Evolutionary conservation across 2,797 vertebrate genomes (phyloP).

Genomic region (Tenualosa ilisha): DNA sequence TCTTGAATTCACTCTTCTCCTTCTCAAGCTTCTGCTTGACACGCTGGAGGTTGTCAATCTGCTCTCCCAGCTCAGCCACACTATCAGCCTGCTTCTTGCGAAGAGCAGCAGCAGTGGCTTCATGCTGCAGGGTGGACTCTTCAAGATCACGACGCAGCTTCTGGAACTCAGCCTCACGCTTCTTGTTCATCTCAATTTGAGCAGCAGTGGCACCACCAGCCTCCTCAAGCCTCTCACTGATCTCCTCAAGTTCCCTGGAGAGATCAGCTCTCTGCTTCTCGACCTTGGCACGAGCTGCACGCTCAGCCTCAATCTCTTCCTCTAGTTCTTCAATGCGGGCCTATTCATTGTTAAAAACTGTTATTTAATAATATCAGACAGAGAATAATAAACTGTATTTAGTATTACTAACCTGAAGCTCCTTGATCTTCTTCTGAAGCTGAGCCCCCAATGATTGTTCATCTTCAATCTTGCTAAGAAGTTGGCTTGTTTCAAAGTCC

Average conservation of each 20-base stretch:
- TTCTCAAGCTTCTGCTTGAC: conserved; percentile 90
- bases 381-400: neutral
- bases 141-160: conserved; percentile 83
- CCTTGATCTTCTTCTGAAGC: conserved; percentile 90
- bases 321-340: conserved; percentile 86
- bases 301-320: conserved; percentile 86
- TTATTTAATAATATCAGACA: neutral
- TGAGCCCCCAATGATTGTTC: conserved; percentile 82
- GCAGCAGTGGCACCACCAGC: conserved; percentile 81
- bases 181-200: conserved; percentile 87
- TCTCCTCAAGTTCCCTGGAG: conserved; percentile 85
- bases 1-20: conserved; percentile 87
- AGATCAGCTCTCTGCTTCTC: conserved; percentile 84
- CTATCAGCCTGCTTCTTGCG: conserved; percentile 86
- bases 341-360: conserved; percentile 57
- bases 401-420: conserved; percentile 77
- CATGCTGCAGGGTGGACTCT: conserved; percentile 86
- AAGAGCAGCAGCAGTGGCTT: conserved; percentile 78
- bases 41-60: conserved; percentile 86
- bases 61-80: conserved; percentile 83
- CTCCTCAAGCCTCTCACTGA: conserved; percentile 85
- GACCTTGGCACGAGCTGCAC: conserved; percentile 73
- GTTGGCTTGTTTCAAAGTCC: conserved; percentile 84
- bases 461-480: conserved; percentile 85
- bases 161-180: conserved; percentile 86